Percentiles rank a stretch among this genome's conserved stretches.
These are phyloP conservation scores for Hyaena hyaena DNA, from an alignment of 2,113 vertebrate genomes.

Conservation along the genomic window DNA sequence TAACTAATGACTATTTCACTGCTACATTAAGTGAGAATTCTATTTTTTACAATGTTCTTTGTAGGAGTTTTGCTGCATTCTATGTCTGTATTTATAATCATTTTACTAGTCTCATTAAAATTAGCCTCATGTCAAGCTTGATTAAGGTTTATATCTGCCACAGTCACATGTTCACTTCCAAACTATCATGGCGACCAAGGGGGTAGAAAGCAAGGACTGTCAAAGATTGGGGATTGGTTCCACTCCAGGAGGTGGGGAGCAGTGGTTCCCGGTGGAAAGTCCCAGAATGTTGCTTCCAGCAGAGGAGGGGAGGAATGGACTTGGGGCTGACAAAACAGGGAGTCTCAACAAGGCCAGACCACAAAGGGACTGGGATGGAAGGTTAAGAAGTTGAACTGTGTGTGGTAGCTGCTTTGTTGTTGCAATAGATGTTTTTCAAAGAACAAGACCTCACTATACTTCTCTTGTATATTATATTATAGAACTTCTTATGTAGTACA, in stretches of 20 bases:
- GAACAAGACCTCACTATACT: not conserved
- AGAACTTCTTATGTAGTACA: not conserved
- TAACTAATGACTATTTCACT: not conserved
- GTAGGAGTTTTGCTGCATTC: not conserved
- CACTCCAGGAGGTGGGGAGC: not conserved
- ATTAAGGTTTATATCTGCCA: slow-evolving; percentile 25
- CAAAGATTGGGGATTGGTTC: not conserved
- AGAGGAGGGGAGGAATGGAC: not conserved
- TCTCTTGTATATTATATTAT: not conserved
- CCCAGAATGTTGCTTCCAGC: not conserved
- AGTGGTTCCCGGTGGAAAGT: not conserved
- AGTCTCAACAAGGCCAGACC: not conserved
- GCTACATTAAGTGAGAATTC: slow-evolving; percentile 6
- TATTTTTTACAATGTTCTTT: not conserved
- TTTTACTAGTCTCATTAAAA: slow-evolving; percentile 25
- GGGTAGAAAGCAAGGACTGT: not conserved
- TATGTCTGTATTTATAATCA: not conserved
- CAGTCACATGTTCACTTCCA: not conserved
- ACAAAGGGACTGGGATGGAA: not conserved
- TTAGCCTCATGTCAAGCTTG: not conserved
- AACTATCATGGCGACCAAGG: not conserved
- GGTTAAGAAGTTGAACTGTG: not conserved
- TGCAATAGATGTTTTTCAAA: not conserved
- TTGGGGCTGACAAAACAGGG: not conserved
- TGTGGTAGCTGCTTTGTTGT: not conserved